Evolutionary conservation across 2,888 invertebrate genomes (phyloP), one percentile per base, ranked within the genome.

Genomic region (Lathronympha strigana): DNA sequence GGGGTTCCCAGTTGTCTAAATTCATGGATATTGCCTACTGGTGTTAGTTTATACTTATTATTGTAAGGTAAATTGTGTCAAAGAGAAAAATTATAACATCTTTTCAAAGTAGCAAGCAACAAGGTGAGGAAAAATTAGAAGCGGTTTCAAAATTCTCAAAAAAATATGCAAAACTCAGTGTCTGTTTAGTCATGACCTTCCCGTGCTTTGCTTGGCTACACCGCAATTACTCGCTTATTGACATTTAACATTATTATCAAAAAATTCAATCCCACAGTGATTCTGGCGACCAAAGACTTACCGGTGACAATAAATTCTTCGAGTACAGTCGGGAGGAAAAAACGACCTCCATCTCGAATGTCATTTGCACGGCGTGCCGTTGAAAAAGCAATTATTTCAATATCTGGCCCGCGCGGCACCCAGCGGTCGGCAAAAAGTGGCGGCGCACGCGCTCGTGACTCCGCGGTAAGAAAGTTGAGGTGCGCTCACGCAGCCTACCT

Each of bases 311-410:
- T 89, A 88, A 66, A 88, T 88, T 85, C 86, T 81, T 83, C 84
- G 85, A 80, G 84, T 84, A 83, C 75, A 78, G 75, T 74, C 73
- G 70, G 61, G 70, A 72, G 76, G 75, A 91, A 90, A 90, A 90
- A 91, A 86, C 89, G 90, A 86, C 91, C 91, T 92, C 90, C 88
- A 88, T 91, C 84, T 87, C 91, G 90, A 92, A 91, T 92, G 92
- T 90, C 92, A 90, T 90, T 92, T 90, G 90, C 89, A 88, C 91
- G 88, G 80, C 88, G 88, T 89, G 90, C 84, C 86, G 90, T 87
- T 86, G 88, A 90, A 91, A 90, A 91, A 91, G 89, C 88, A 91
- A 91, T 91, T 91, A 90, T 90, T 91, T 88, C 90, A 91, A 90
- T 90, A 90, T 87, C 88, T 85, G 83, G 83, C 84, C 82, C 83